These are phyloP conservation scores for Salvelinus namaycush DNA, from an alignment of 2,113 vertebrate genomes.

Conservation along the genomic window DNA sequence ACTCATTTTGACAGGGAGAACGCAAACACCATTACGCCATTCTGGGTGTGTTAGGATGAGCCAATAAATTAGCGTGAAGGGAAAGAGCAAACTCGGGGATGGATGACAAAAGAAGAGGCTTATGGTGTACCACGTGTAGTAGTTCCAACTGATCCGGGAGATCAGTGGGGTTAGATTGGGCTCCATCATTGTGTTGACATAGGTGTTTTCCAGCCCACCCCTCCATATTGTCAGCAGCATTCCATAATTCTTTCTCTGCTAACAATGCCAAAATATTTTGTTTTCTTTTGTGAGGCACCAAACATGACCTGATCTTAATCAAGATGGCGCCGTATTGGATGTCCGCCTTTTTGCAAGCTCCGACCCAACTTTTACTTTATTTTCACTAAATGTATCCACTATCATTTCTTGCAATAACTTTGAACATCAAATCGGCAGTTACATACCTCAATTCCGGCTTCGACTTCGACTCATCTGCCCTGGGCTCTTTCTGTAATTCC, in stretches of 20 bases:
- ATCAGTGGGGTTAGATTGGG: conserved; percentile 26
- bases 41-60: conserved; percentile 12
- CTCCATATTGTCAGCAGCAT: conserved; percentile 30
- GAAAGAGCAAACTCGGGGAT: conserved; percentile 1
- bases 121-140: conserved; percentile 5
- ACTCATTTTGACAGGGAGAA: conserved; percentile 14
- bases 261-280: not conserved
- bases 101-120: conserved; percentile 29
- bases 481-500: too few species aligned
- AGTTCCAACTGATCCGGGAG: conserved; percentile 40
- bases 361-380: too few species aligned
- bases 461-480: too few species aligned
- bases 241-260: conserved; percentile 10
- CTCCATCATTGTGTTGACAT: conserved; percentile 23
- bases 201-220: conserved; percentile 29
- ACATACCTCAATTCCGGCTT: too few species aligned
- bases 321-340: too few species aligned
- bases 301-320: too few species aligned
- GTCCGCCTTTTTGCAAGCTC: too few species aligned
- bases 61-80: conserved; percentile 7
- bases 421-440: too few species aligned
- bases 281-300: too few species aligned
- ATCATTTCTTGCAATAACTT: too few species aligned
- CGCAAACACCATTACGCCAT: not conserved
- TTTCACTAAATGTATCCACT: too few species aligned